Evolutionary conservation across 2,797 vertebrate species (phyloP), one percentile per base, ranked within the genome.

Genomic region (Sarcophilus harrisii): DNA sequence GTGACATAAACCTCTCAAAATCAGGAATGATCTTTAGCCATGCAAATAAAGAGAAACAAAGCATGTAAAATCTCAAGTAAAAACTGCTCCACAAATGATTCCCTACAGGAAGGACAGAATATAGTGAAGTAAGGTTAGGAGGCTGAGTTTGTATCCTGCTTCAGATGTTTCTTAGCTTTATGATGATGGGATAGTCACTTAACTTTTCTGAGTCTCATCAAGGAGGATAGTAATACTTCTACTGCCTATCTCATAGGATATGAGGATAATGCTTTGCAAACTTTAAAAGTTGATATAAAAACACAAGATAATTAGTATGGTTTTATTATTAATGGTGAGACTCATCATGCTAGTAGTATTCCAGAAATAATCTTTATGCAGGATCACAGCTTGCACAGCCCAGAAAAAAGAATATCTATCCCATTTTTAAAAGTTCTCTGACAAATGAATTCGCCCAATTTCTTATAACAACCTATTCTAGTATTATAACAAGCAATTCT

Each of bases 401-500:
- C 9, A 92, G 14, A 28, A 32, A 93, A 92, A 90, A 81, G 12
- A 38, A 9, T 18, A 94, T 21, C 89, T 55, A 81, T 90, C 87
- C 6, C 54, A 57, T 90, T 73, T 92, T 96, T 29, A 90, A 92
- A 91, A 90, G n/a, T 29, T 58, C 55, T 92, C 95, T 91, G 62
- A 16, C 5, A 13, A 92, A 94, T 60, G 24, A 11, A 91, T 62
- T 38, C 6, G 4, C 14, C 28, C 16, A 62, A 57, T 89, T 0
- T 91, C 28, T n/a, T 66, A 14, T 66, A 95, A 29, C 66, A 93
- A 95, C 9, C 90, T 24, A 6, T 92, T 55, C 32, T 16, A 66
- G 11, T 29, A 30, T 0, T 66, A 14, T 66, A 95, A 29, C 66
- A 93, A 95, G 12, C 90, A 13, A 6, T 92, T 55, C 32, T 16